These are phyloP conservation scores for Mugil cephalus DNA, from an alignment of 2,113 vertebrate genomes.

Conservation along the genomic window DNA sequence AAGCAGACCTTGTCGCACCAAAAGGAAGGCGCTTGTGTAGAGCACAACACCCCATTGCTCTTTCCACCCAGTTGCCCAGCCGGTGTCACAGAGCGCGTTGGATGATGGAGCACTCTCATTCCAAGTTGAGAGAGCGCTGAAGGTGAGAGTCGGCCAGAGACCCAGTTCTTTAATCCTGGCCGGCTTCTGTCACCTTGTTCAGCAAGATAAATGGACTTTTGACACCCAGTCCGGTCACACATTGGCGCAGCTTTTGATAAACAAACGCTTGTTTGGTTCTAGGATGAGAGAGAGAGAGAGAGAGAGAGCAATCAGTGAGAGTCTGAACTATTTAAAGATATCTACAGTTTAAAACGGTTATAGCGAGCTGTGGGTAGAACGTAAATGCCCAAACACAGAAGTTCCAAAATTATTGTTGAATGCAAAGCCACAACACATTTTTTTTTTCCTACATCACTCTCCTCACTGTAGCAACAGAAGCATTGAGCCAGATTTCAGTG, in stretches of 20 bases:
- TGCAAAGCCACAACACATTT: background rate
- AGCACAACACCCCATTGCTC: slow-evolving; percentile 78
- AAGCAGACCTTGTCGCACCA: slow-evolving; percentile 46
- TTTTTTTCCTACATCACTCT: too few relatives aligned
- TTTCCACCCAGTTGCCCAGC: slow-evolving; percentile 69
- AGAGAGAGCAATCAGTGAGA: too few relatives aligned
- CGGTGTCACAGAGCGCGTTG: slow-evolving; percentile 66
- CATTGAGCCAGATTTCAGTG: slow-evolving; percentile 1
- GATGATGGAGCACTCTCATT: slow-evolving; percentile 86
- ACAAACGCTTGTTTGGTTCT: slow-evolving; percentile 61
- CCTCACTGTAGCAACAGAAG: background rate
- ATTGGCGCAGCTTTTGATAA: slow-evolving; percentile 58
- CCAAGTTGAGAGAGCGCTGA: slow-evolving; percentile 77
- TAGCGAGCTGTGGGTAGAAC: background rate
- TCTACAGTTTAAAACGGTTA: background rate
- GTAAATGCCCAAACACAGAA: background rate
- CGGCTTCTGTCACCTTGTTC: slow-evolving; percentile 77
- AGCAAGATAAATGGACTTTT: slow-evolving; percentile 83
- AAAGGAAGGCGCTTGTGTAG: slow-evolving; percentile 62
- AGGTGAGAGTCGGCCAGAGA: slow-evolving; percentile 77
- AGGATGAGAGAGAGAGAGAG: background rate
- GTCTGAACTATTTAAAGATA: slow-evolving; percentile 9
- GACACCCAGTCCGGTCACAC: slow-evolving; percentile 64
- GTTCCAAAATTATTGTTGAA: too few relatives aligned
- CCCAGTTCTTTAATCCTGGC: slow-evolving; percentile 78